Base-by-base conservation (phyloP, 2,888 invertebrate species). In the Lasioglossum malachurum region DNA sequence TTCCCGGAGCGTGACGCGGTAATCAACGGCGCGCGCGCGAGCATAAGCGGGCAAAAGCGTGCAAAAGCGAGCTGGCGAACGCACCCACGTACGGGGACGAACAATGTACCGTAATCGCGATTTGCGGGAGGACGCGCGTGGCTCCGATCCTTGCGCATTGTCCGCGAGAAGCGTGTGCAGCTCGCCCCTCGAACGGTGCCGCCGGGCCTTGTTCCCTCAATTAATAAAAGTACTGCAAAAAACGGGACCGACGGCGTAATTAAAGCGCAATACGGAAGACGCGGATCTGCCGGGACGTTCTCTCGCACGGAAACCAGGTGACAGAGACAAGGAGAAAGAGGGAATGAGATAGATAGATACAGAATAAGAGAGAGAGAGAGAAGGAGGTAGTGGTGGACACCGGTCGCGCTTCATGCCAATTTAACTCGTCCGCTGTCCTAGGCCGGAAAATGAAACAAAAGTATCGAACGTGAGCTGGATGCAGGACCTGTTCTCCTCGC, bases 361-460 rank as follows among this genome's bases (percentile, higher is more conserved):
- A 87, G 67, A 46, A 16, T 31, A 35, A 44, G 74, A 75, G 27
- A 73, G 35, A 71, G 57, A 35, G 64, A 53, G 49, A 67, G 67
- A 46, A 53, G 72, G 60, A 78, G 27, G 49, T 67, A 75, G 87
- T 89, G 89, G 91, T 92, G 93, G 94, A 94, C 94, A 93, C 91
- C 88, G 92, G 94, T 94, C 93, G 93, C 93, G 94, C 94, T 94
- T 94, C 94, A 93, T 94, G 93, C 94, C 93, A 93, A 94, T 94
- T 94, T 93, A 94, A 94, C 93, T 91, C 91, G 91, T 82, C 78
- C 57, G 46, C 84, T 10, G 31, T 73, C 49, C 73, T 31, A 73
- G 31, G 46, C 44, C 46, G 73, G 46, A 31, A 46, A 73, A 53
- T 67, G 80, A 80, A 64, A 49, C 31, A 74, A 49, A 75, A 84